These are phyloP conservation scores for Lagocephalus sceleratus DNA, from an alignment of 2,797 vertebrate genomes.

Conservation along the genomic window DNA sequence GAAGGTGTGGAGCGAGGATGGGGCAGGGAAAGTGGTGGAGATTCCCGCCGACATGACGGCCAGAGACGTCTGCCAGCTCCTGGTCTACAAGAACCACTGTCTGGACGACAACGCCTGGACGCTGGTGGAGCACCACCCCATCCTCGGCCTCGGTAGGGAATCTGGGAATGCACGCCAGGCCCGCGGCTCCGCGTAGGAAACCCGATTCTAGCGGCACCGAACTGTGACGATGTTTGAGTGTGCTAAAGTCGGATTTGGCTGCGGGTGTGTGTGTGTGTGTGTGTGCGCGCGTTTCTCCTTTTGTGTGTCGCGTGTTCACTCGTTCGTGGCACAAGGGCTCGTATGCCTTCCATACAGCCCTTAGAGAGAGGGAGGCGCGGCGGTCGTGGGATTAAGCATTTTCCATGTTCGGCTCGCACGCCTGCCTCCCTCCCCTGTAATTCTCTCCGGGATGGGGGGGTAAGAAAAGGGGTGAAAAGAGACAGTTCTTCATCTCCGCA, in stretches of 20 bases:
- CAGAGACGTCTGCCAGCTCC: constrained; percentile 93
- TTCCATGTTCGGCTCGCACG: constrained; percentile 58
- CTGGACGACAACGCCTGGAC: constrained; percentile 96
- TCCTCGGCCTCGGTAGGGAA: constrained; percentile 84
- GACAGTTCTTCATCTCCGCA: constrained; percentile 19
- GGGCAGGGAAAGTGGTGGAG: constrained; percentile 94
- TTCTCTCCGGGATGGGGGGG: not conserved
- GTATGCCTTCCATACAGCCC: constrained; percentile 30
- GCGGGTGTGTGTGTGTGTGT: constrained; percentile 28
- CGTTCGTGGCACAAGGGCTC: constrained; percentile 39
- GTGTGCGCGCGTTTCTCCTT: constrained; percentile 29
- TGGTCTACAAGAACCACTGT: constrained; percentile 96
- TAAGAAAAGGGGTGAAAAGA: not conserved
- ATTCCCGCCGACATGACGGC: constrained; percentile 94
- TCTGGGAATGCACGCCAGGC: no score
- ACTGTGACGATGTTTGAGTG: no score
- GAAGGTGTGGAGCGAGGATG: constrained; percentile 96
- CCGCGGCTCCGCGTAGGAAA: no score
- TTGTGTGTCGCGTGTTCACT: constrained; percentile 47
- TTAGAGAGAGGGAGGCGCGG: constrained; percentile 32
- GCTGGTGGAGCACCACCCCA: constrained; percentile 93
- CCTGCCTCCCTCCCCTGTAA: constrained; percentile 36
- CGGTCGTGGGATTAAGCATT: constrained; percentile 47
- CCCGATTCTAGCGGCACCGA: no score
- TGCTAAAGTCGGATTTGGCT: no score